Evolutionary conservation across 2,888 invertebrate genomes (phyloP).

Genomic region (Cantharis rustica): DNA sequence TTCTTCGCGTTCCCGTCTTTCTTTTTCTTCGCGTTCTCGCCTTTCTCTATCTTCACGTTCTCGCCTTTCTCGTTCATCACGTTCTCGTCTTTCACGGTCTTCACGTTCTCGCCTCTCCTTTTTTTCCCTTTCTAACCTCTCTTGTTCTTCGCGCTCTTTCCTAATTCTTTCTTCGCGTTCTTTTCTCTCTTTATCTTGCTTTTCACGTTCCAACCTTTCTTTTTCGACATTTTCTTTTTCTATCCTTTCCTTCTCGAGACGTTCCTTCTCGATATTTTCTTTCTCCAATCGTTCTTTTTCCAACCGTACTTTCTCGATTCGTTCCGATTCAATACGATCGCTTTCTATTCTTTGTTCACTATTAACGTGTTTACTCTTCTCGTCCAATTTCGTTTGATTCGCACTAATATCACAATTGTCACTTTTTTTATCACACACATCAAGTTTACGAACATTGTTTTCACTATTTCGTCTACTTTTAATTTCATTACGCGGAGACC

Average conservation of each 20-base stretch:
- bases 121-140: constrained; percentile 34
- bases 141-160: constrained; percentile 45
- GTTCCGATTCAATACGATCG: constrained; percentile 51
- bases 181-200: constrained; percentile 51
- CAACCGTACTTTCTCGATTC: constrained; percentile 54
- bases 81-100: neutral
- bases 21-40: constrained; percentile 45
- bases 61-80: constrained; percentile 54
- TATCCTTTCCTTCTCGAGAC: constrained; percentile 56
- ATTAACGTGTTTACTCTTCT: constrained; percentile 41
- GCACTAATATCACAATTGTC: constrained; percentile 45
- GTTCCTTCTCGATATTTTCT: constrained; percentile 54
- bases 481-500: constrained; percentile 44
- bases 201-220: constrained; percentile 55
- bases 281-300: constrained; percentile 54
- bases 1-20: constrained; percentile 33
- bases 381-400: constrained; percentile 39
- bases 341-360: constrained; percentile 46
- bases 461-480: constrained; percentile 48
- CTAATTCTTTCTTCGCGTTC: constrained; percentile 51
- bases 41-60: constrained; percentile 56
- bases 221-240: constrained; percentile 55
- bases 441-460: constrained; percentile 42
- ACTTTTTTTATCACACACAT: constrained; percentile 46
- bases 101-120: constrained; percentile 28